Conservation (phyloP, 2,888 invertebrate genomes). For the Tenthredo notha region DNA sequence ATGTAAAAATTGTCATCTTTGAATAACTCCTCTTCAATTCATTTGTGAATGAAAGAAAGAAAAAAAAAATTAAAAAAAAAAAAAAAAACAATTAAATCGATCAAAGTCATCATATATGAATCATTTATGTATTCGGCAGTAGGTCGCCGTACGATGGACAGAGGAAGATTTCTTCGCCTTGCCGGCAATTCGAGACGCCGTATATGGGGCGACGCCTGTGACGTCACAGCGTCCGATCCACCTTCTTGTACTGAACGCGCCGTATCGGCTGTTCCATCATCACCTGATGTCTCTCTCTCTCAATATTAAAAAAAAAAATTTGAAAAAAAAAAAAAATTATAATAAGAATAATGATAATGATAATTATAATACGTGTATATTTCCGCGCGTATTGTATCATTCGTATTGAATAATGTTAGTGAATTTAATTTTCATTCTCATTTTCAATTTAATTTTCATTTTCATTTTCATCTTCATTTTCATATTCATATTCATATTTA, state of each 20-base stretch:
- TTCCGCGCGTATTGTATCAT: not conserved
- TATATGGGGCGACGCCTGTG: conserved; percentile 41
- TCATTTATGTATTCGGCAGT: not conserved
- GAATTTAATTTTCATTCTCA: not conserved
- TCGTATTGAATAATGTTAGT: not conserved
- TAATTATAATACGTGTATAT: not conserved
- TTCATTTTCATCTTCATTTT: too few species aligned
- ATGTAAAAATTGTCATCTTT: not conserved
- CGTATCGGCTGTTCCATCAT: conserved; percentile 26
- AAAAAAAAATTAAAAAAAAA: too few species aligned
- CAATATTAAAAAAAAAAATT: not conserved
- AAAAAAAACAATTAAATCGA: not conserved
- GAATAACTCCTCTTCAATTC: not conserved
- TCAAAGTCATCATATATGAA: not conserved
- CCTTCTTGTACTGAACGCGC: conserved; percentile 34
- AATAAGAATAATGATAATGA: not conserved
- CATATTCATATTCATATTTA: too few species aligned
- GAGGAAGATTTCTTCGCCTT: conserved; percentile 49
- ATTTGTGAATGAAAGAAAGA: not conserved
- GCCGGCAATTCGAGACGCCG: conserved; percentile 38
- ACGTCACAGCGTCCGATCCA: conserved; percentile 45
- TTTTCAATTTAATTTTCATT: too few species aligned
- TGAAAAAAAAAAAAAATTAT: not conserved
- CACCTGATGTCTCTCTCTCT: conserved; percentile 8
- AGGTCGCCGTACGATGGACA: conserved; percentile 35